phyloP scores from a whole-genome alignment of 2,888 invertebrate species.

The Scaptomyza parva region DNA sequence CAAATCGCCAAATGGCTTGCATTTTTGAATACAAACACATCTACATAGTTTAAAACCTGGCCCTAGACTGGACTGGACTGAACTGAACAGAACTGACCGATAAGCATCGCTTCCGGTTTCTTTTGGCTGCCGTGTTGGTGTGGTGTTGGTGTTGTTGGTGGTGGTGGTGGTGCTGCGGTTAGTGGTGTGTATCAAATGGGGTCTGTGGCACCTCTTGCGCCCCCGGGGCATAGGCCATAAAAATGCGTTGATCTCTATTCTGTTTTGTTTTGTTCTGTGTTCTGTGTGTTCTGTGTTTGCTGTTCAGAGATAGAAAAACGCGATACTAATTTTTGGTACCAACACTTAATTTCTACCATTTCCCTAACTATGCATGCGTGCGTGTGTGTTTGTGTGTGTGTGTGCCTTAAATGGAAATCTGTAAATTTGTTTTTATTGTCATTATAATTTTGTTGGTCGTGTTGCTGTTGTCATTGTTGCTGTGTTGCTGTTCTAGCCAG shows the following conservation, averaged over 20 bases:
- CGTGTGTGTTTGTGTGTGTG: constrained; percentile 21
- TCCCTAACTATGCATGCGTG: constrained; percentile 10
- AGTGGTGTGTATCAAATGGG: constrained; percentile 83
- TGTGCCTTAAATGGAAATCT: constrained; percentile 73
- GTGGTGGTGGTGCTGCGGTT: constrained; percentile 59
- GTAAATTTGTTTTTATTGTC: constrained; percentile 79
- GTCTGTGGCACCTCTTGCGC: constrained; percentile 76
- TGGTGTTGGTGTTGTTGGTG: constrained; percentile 34
- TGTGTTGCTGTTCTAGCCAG: constrained; percentile 24
- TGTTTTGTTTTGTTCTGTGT: constrained; percentile 44
- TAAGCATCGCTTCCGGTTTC: constrained; percentile 78
- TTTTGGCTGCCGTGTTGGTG: constrained; percentile 15
- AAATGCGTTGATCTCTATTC: constrained; percentile 70
- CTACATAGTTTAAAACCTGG: constrained; percentile 27
- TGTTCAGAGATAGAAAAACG: constrained; percentile 63
- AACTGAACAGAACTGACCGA: constrained; percentile 49
- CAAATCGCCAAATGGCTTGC: constrained; percentile 61
- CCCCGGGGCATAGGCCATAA: constrained; percentile 45
- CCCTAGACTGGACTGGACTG: no score
- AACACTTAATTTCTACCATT: constrained; percentile 69
- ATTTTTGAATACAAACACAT: constrained; percentile 26
- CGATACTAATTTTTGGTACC: constrained; percentile 75
- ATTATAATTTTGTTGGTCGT: constrained; percentile 67
- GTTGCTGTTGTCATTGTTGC: constrained; percentile 9
- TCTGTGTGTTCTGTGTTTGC: constrained; percentile 44